These are phyloP conservation scores for Willisornis vidua DNA, from an alignment of 2,113 vertebrate genomes.

Conservation along the genomic window DNA sequence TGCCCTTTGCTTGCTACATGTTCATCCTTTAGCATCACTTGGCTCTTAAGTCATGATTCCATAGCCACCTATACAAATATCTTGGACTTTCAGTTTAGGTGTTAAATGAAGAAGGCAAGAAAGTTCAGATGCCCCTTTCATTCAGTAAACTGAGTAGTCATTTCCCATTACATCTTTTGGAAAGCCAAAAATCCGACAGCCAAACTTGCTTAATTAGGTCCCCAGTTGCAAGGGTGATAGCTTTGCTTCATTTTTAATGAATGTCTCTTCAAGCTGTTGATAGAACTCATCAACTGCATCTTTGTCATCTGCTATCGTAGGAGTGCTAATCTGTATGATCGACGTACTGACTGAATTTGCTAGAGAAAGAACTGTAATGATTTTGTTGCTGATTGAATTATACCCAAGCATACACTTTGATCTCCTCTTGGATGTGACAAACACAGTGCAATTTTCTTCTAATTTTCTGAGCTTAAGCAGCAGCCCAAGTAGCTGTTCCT, in stretches of 20 bases:
- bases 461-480: conserved; percentile 21
- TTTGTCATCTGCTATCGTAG: conserved; percentile 54
- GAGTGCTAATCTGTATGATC: conserved; percentile 49
- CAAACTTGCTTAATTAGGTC: background rate
- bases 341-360: conserved; percentile 51
- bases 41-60: background rate
- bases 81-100: background rate
- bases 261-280: conserved; percentile 5
- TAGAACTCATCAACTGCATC: conserved; percentile 25
- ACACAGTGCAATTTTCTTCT: background rate
- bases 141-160: background rate
- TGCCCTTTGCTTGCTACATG: background rate
- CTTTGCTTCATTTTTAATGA: conserved; percentile 29
- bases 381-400: conserved; percentile 52
- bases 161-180: background rate
- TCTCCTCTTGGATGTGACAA: background rate
- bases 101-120: background rate
- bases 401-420: conserved; percentile 25
- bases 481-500: background rate
- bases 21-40: background rate
- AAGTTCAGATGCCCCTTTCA: background rate
- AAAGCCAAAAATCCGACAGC: background rate
- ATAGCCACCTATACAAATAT: background rate
- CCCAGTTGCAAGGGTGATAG: conserved; percentile 4
- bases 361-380: conserved; percentile 33